Evolutionary conservation across 1,140 invertebrate species (phyloP).

Genomic region (Thaumatotibia leucotreta): DNA sequence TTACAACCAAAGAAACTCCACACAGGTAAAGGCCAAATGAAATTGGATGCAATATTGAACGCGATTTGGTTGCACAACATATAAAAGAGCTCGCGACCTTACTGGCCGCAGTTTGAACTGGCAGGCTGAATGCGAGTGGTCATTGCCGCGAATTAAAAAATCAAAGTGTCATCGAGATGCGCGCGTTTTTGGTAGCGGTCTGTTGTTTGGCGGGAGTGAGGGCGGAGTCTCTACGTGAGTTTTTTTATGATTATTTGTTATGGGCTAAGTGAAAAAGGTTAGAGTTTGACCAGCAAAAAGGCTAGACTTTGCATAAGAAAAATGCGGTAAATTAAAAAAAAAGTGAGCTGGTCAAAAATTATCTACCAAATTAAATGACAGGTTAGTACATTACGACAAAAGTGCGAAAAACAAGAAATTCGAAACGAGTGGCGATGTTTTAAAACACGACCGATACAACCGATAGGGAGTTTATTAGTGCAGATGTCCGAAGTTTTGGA

Average conservation of each 20-base stretch:
- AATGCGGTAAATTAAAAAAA: no score
- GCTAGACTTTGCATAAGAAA: no score
- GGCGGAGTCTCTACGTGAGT: conserved; percentile 32
- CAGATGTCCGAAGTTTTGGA: no score
- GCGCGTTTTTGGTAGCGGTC: conserved; percentile 20
- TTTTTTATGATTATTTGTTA: background rate
- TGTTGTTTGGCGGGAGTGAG: conserved; percentile 18
- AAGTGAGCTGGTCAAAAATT: no score
- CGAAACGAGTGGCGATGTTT: no score
- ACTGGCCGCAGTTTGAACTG: conserved; percentile 21
- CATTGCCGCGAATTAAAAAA: background rate
- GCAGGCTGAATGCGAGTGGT: conserved; percentile 13
- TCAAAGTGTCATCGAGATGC: conserved; percentile 21
- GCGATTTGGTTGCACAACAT: conserved; percentile 23
- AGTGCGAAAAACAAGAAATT: no score
- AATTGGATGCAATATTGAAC: conserved; percentile 24
- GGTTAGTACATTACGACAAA: no score
- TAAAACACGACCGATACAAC: no score
- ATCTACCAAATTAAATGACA: no score
- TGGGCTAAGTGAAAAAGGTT: no score
- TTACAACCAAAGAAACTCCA: background rate
- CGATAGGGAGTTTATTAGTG: no score
- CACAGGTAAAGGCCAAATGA: background rate
- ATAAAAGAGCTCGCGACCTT: conserved; percentile 23
- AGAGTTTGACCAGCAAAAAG: no score